Evolutionary conservation across 1,140 invertebrate species (phyloP).

Genomic region (Reticulitermes speratus): DNA sequence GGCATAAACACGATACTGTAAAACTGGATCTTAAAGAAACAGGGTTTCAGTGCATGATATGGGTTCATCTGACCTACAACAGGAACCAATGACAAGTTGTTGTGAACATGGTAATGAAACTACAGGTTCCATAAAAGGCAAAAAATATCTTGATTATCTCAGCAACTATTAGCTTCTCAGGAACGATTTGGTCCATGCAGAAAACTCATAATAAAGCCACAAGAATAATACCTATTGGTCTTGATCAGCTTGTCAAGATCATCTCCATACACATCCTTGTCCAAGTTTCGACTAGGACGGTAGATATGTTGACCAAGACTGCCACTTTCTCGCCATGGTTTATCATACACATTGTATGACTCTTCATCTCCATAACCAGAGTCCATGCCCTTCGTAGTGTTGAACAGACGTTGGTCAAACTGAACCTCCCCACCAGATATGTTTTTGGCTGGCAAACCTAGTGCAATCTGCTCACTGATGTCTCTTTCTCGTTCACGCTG

Average conservation of each 20-base stretch:
- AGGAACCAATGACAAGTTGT: no score
- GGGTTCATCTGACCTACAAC: no score
- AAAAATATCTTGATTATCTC: no score
- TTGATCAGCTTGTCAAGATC: constrained; percentile 85
- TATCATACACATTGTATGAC: constrained; percentile 97
- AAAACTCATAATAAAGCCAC: background rate
- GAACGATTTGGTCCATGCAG: no score
- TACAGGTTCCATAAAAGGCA: no score
- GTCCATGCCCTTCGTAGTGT: constrained; percentile 93
- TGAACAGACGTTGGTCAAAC: constrained; percentile 96
- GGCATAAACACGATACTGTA: no score
- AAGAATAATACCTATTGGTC: constrained; percentile 70
- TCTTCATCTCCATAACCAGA: constrained; percentile 98
- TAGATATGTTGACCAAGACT: constrained; percentile 88
- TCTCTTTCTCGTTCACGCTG: constrained; percentile 93
- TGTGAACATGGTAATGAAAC: no score
- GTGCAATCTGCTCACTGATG: constrained; percentile 97
- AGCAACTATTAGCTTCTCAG: no score
- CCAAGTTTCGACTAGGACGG: constrained; percentile 83
- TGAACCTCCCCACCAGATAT: constrained; percentile 73
- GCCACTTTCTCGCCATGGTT: constrained; percentile 84
- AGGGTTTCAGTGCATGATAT: no score
- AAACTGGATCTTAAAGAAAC: no score
- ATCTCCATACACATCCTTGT: constrained; percentile 88
- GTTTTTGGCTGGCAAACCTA: constrained; percentile 90